Evolutionary conservation across 2,888 invertebrate species (phyloP), one percentile per base, ranked within the genome.

Genomic region (Tachina fera): DNA sequence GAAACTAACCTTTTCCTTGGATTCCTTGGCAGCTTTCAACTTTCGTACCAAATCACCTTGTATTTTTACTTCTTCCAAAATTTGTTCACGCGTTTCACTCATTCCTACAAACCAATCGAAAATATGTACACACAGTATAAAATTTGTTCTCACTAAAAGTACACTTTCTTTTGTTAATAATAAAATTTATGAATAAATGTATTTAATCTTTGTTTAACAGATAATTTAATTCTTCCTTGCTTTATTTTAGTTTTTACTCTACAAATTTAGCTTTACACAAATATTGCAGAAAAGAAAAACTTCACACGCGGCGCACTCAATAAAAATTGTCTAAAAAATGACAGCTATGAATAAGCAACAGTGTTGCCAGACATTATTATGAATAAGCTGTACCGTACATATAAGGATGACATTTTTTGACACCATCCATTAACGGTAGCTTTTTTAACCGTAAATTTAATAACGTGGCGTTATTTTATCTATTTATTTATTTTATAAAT

Each of bases 31-130:
- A 87, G 96, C 94, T 93, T 97, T 97, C 87, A 97, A 93, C 93
- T 96, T 96, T 90, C 97, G 94, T 71, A 97, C 96, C 88, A 96
- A 92, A 92, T 97, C 96, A 87, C 97, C 97, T 93, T 97, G 97
- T 90, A 94, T 92, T 92, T 95, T 95, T 88, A 96, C 95, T 91
- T 93, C 93, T 89, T 94, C 93, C 90, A 94, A 93, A 88, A 95
- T 91, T 89, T 93, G 92, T 90, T 94, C 94, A 90, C 93, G 94
- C 89, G 90, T 93, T 91, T 93, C 93, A 91, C 91, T 93, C 93
- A 93, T 93, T 89, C 89, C 86, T 83, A 75, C 53, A 78, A 76
- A 67, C 19, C 79, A 67, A 83, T 19, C 60, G n/a, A 19, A 61
- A 79, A 71, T 11, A 31, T 31, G 31, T 31, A 70, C 74, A 61